Base-by-base conservation (phyloP, 1,140 invertebrate genomes). In the Lepidotrigona ventralis region DNA sequence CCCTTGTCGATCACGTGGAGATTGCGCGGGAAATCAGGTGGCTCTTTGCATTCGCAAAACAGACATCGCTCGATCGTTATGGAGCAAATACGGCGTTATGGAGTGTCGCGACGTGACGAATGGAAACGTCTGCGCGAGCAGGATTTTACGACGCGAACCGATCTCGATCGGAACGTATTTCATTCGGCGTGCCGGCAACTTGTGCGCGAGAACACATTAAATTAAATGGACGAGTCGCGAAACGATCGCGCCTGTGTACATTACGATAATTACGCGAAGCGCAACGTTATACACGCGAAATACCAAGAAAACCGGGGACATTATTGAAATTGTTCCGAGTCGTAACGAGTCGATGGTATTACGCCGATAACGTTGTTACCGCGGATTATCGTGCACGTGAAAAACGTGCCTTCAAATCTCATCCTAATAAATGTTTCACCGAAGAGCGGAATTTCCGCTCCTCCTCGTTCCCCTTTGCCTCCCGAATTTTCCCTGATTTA, bases 11-110 rank as follows among this genome's bases (percentile, higher is more conserved):
- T 96, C n/a, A 98, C 96, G 85, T 96, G 95, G 69, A 98, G 96
- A 91, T 98, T 98, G 90, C 96, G 96, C 21, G 98, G 98, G 90
- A 97, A 96, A 93, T 98, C 98, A 6, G 98, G 98, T 39, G 97
- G 94, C 86, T 98, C 97, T 97, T 90, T 0, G 85, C 80, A 6
- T 46, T n/a, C 11, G 17, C 64, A 64, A 56, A 23, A 46, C 39
- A 60, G 39, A 46, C 8, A 8, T 46, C 39, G 39, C 39, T 46
- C 39, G 39, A 46, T 46, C 39, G 39, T 46, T 46, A 46, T 46
- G 39, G 39, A 8, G 39, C 6, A 8, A 46, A 46, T 46, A 46
- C 39, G 39, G 39, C 8, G 33, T 39, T 33, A 33, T 2, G 33
- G 33, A 33, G 33, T 33, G 33, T 33, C 33, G 39, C 33, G 11